phyloP scores from a whole-genome alignment of 2,797 vertebrate species.

The Pseudomugil gertrudae region DNA sequence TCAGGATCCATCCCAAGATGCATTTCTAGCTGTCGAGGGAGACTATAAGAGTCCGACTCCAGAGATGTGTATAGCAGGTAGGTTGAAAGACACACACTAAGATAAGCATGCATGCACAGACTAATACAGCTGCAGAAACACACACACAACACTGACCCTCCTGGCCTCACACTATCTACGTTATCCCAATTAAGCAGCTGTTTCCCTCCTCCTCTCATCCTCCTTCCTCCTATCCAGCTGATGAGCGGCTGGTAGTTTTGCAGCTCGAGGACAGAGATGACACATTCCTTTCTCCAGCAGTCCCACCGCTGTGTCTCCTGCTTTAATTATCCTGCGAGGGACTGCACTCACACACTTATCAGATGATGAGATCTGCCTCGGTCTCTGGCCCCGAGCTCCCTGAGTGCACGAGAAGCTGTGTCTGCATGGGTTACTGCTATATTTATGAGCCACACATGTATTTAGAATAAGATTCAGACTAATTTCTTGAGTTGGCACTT shows the following conservation, averaged over 20 bases:
- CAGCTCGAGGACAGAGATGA: constrained; percentile 49
- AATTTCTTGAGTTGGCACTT: not conserved
- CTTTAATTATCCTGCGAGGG: constrained; percentile 68
- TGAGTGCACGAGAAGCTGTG: constrained; percentile 14
- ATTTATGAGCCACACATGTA: constrained; percentile 18
- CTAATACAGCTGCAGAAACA: constrained; percentile 10
- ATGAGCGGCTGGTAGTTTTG: constrained; percentile 45
- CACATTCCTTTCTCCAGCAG: constrained; percentile 26
- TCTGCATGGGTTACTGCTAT: constrained; percentile 9
- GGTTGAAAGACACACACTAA: constrained; percentile 1
- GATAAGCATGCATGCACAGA: constrained; percentile 1
- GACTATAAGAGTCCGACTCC: not conserved
- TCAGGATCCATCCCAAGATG: constrained; percentile 18
- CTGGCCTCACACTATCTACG: constrained; percentile 41
- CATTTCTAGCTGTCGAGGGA: constrained; percentile 7
- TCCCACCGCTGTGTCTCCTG: constrained; percentile 44
- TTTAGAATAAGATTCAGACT: not conserved
- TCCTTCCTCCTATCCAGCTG: constrained; percentile 18
- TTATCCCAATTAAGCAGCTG: constrained; percentile 62
- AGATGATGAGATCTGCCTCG: constrained; percentile 63
- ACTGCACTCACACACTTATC: constrained; percentile 46
- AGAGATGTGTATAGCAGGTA: constrained; percentile 16
- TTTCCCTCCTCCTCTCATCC: constrained; percentile 23
- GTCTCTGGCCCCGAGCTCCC: constrained; percentile 30
- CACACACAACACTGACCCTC: constrained; percentile 47